phyloP scores from a whole-genome alignment of 2,113 vertebrate species.

The Bufo gargarizans region DNA sequence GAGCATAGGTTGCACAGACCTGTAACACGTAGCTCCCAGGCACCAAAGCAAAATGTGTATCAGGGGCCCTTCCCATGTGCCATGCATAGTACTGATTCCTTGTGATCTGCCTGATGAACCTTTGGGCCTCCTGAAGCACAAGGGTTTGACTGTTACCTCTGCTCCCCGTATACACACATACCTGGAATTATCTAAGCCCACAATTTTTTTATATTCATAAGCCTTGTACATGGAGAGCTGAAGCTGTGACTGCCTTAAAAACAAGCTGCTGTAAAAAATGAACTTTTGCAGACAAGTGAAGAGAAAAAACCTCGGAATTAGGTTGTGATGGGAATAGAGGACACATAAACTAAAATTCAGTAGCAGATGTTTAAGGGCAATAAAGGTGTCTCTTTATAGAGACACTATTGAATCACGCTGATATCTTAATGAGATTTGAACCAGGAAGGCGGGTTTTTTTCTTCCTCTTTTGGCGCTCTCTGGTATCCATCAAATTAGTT shows the following conservation, averaged over 20 bases:
- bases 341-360: slow-evolving; percentile 34
- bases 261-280: not conserved
- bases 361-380: slow-evolving; percentile 58
- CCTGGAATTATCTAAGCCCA: not conserved
- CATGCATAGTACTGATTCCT: too few relatives aligned
- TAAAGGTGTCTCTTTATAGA: slow-evolving; percentile 56
- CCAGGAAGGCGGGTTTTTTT: slow-evolving; percentile 29
- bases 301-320: slow-evolving; percentile 16
- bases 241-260: not conserved
- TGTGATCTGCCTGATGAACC: too few relatives aligned
- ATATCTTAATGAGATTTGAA: slow-evolving; percentile 57
- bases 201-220: not conserved
- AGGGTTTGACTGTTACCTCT: not conserved
- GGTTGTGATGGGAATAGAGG: slow-evolving; percentile 43
- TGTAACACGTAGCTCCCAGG: too few relatives aligned
- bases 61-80: too few relatives aligned
- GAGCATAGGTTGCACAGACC: not conserved
- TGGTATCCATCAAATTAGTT: slow-evolving; percentile 53
- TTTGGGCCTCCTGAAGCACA: too few relatives aligned
- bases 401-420: slow-evolving; percentile 47
- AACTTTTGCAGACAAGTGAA: slow-evolving; percentile 2
- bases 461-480: slow-evolving; percentile 20
- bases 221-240: not conserved
- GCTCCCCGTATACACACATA: not conserved
- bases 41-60: not conserved